phyloP scores from a whole-genome alignment of 1,140 invertebrate genomes.

The Copidosoma floridanum region DNA sequence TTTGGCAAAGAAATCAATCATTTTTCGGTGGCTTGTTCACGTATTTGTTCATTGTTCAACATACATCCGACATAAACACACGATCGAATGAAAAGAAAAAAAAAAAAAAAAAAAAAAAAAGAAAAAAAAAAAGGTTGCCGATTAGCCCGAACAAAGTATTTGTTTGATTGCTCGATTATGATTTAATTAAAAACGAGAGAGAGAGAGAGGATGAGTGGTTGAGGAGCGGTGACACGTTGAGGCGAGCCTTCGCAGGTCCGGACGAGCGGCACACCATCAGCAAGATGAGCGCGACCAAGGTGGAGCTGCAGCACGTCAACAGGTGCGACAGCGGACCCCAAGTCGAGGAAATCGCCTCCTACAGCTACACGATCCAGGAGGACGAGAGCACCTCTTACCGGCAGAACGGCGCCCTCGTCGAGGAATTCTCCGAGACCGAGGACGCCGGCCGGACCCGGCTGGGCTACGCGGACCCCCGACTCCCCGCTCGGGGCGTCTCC shows the following conservation, averaged over 20 bases:
- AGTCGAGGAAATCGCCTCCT: slow-evolving; percentile 64
- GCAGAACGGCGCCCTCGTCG: slow-evolving; percentile 58
- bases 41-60: too few species aligned
- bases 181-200: neutral
- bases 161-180: neutral
- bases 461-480: neutral
- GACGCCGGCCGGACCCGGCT: slow-evolving; percentile 45
- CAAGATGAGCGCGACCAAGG: slow-evolving; percentile 63
- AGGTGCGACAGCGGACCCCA: slow-evolving; percentile 50
- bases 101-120: too few species aligned
- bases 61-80: too few species aligned
- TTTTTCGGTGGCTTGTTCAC: too few species aligned
- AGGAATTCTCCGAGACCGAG: slow-evolving; percentile 61
- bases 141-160: too few species aligned
- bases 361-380: slow-evolving; percentile 55
- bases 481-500: slow-evolving; percentile 58
- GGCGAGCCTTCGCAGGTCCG: slow-evolving; percentile 59
- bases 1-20: slow-evolving; percentile 11
- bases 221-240: slow-evolving; percentile 4
- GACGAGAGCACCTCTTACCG: slow-evolving; percentile 38
- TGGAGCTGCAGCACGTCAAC: slow-evolving; percentile 59
- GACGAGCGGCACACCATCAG: slow-evolving; percentile 65
- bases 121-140: too few species aligned
- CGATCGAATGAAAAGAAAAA: too few species aligned
- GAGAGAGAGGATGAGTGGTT: too few species aligned